Base-by-base conservation (phyloP, 2,888 invertebrate genomes). In the Drosophila falleni region DNA sequence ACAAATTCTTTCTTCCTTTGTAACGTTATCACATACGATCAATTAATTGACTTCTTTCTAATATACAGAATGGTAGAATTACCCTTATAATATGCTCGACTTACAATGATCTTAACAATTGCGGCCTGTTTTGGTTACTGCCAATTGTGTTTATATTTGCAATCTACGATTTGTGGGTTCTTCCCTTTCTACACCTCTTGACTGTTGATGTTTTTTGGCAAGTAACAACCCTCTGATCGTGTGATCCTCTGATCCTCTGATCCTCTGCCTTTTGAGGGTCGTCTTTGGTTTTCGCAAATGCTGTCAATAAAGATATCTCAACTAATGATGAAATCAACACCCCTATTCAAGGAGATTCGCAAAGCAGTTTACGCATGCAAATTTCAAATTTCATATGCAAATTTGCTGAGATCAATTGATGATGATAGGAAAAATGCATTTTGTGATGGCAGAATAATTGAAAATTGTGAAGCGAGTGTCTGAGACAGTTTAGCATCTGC, bases 271-370 rank as follows among this genome's bases (percentile, higher is more conserved):
- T 29, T 49, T 26, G 29, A n/a, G 42, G 33, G 29, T 50, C 19
- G 19, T 50, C 50, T 50, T 35, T 19, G 51, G 44, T 58, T 55
- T 75, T 78, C 26, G 79, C 71, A 64, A 73, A n/a, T 39, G 47
- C 58, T 67, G 64, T 49, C 67, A 63, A 86, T 82, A 46, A 60
- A 68, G 83, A 74, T 71, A 71, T 82, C 69, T 26, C 16, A 19
- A 68, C 74, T 87, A 87, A 82, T 85, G 82, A 85, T 79, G 77
- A 74, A 56, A 87, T 85, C 81, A 85, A 81, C 83, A 84, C 86
- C 80, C 86, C n/a, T 4, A 3, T 46, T 15, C 5, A 1, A 15
- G 16, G 6, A 16, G 51, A 26, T 54, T 70, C n/a, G 41, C 60
- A 67, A 73, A 72, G 55, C 66, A 65, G 54, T n/a, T 86, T 78